Percentiles rank a stretch among this genome's conserved stretches.
Conservation (phyloP, 2,797 vertebrate species). For the Cryptoprocta ferox region DNA sequence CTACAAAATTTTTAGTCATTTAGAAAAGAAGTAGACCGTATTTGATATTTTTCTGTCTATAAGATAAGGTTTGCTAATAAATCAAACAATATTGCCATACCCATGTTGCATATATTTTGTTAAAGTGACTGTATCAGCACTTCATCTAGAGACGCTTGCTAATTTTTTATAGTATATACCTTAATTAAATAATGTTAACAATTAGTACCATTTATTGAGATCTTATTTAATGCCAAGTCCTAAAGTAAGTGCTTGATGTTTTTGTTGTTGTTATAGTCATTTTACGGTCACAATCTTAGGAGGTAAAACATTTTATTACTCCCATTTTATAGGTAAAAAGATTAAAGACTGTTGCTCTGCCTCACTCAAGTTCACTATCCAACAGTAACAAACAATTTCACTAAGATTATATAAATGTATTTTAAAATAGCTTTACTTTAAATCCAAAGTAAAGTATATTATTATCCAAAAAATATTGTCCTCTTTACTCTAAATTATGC, state of each 20-base stretch:
- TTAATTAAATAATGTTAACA: neutral
- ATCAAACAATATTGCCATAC: neutral
- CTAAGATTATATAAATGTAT: neutral
- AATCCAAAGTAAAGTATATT: too few relatives aligned
- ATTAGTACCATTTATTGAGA: neutral
- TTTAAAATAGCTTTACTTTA: neutral
- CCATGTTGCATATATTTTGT: neutral
- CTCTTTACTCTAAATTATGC: slow-evolving; percentile 23
- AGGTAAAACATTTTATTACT: neutral
- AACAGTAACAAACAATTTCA: neutral
- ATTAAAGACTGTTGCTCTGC: neutral
- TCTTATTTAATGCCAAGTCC: neutral
- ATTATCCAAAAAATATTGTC: neutral
- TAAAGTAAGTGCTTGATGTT: neutral
- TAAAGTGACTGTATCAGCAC: neutral
- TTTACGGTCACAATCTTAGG: neutral
- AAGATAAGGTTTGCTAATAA: neutral
- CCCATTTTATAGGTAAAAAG: neutral
- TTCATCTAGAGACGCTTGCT: neutral
- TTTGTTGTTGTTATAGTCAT: neutral
- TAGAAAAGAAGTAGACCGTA: neutral
- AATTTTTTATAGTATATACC: neutral
- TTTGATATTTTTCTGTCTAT: neutral
- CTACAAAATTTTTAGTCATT: neutral
- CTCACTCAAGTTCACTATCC: neutral